Percentiles rank a stretch among this genome's conserved stretches.
These are phyloP conservation scores for Upupa epops DNA, from an alignment of 2,113 vertebrate species.

Conservation along the genomic window DNA sequence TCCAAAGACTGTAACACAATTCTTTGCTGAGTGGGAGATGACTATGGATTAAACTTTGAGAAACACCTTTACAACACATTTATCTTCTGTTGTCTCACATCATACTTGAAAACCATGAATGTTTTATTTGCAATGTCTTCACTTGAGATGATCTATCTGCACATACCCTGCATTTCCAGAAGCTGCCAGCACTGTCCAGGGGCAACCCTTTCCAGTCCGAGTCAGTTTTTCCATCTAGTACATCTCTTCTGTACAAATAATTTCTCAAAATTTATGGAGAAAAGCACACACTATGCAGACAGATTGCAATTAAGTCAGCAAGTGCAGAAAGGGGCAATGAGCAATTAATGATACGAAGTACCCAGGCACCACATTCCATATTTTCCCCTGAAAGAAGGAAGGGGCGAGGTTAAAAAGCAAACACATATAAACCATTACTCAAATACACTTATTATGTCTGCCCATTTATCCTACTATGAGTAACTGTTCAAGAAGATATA, in stretches of 20 bases:
- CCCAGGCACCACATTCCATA: neutral
- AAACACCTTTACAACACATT: neutral
- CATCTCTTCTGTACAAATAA: neutral
- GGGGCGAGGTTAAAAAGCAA: neutral
- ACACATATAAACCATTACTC: neutral
- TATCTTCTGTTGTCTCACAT: neutral
- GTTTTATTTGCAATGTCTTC: neutral
- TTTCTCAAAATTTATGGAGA: neutral
- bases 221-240: neutral
- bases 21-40: rapidly evolving
- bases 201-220: neutral
- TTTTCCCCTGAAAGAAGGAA: neutral
- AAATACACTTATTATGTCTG: neutral
- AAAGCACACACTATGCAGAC: neutral
- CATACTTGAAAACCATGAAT: neutral
- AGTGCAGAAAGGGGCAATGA: neutral
- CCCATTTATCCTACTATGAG: neutral
- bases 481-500: slow-evolving; percentile 1
- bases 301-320: neutral
- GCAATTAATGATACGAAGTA: neutral
- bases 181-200: neutral
- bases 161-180: neutral
- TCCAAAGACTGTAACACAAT: neutral
- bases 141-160: neutral
- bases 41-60: neutral